These are phyloP conservation scores for Lochmaea crataegi DNA, from an alignment of 2,888 invertebrate genomes.

Conservation along the genomic window DNA sequence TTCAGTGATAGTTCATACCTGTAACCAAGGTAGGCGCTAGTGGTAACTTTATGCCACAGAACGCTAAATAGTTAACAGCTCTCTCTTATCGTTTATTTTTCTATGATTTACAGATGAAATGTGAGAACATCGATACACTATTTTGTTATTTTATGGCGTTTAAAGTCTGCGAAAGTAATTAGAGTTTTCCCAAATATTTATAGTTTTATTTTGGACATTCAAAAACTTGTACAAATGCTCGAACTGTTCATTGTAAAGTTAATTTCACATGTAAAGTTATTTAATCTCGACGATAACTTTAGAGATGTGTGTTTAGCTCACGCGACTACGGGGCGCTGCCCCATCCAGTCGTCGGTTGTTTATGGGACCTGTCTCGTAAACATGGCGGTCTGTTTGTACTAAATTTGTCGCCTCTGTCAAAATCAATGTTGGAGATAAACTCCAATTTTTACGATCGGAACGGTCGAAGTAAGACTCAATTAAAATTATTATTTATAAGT, in stretches of 20 bases:
- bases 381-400: conserved; percentile 61
- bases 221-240: conserved; percentile 46
- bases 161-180: too few relatives aligned
- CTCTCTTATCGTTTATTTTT: too few relatives aligned
- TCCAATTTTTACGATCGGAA: conserved; percentile 53
- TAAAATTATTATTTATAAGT: conserved; percentile 55
- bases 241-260: conserved; percentile 49
- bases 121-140: too few relatives aligned
- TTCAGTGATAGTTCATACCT: too few relatives aligned
- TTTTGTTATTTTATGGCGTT: too few relatives aligned
- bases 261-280: conserved; percentile 52
- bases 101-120: too few relatives aligned
- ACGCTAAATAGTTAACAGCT: too few relatives aligned
- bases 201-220: conserved; percentile 16
- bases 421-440: conserved; percentile 60
- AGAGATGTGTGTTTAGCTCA: conserved; percentile 57
- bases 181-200: too few relatives aligned
- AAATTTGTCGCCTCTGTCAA: conserved; percentile 63
- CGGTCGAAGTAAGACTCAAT: conserved; percentile 56
- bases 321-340: conserved; percentile 60
- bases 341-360: conserved; percentile 54
- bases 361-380: conserved; percentile 59
- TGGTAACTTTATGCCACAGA: too few relatives aligned
- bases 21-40: too few relatives aligned
- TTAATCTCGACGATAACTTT: conserved; percentile 49